A percentile compares a stretch with the other conserved stretches of the same genome.
Conservation (phyloP, 2,888 invertebrate genomes). For the Altica lythri region DNA sequence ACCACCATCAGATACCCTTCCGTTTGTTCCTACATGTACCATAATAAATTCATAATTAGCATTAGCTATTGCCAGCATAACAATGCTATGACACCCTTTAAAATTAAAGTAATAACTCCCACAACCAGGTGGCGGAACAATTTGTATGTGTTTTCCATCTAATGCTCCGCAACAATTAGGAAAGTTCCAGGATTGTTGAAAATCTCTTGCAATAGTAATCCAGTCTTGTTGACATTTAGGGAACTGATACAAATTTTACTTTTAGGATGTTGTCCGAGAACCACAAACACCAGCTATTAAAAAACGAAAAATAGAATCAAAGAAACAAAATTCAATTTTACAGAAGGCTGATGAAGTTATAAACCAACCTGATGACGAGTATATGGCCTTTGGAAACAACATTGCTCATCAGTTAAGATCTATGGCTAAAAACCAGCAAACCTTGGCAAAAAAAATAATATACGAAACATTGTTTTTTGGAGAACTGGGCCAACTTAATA, state of each 20-base stretch:
- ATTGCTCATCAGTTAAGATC: no score
- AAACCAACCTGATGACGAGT: no score
- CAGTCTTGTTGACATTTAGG: no score
- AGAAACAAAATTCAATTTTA: not conserved
- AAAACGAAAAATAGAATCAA: not conserved
- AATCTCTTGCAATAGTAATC: no score
- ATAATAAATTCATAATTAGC: not conserved
- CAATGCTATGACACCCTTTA: not conserved
- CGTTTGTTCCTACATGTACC: no score
- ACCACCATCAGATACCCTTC: no score
- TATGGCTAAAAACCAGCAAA: no score
- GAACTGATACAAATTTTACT: no score
- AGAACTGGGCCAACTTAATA: no score
- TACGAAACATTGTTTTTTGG: no score
- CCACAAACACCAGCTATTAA: not conserved
- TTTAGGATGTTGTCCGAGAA: not conserved
- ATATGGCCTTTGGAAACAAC: no score
- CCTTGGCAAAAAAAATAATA: no score
- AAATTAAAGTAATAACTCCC: not conserved
- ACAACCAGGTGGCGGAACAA: not conserved
- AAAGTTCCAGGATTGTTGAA: not conserved
- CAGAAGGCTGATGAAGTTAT: not conserved
- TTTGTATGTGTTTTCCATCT: not conserved
- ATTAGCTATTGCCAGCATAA: not conserved
- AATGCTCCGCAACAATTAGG: not conserved